Percentiles rank a stretch among this genome's conserved stretches.
Evolutionary conservation across 2,797 vertebrate genomes (phyloP).

Genomic region (Lates japonicus): DNA sequence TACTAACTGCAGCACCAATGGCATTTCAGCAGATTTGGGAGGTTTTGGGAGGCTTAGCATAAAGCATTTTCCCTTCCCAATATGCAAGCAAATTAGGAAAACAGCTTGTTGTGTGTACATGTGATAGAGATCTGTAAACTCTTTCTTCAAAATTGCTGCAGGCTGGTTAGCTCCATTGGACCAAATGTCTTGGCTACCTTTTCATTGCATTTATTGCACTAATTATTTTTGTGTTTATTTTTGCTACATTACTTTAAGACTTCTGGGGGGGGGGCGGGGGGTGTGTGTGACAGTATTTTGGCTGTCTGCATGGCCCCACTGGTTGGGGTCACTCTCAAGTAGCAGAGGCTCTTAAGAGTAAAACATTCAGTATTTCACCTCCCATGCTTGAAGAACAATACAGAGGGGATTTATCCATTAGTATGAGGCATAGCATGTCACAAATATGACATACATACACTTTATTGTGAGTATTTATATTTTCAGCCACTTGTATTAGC

Average conservation of each 20-base stretch:
- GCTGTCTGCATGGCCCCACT: constrained; percentile 52
- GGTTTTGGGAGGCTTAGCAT: background rate
- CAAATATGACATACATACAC: background rate
- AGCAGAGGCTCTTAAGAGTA: background rate
- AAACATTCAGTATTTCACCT: constrained; percentile 8
- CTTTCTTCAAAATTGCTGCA: background rate
- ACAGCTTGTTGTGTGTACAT: background rate
- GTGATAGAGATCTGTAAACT: background rate
- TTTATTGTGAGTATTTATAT: constrained; percentile 4
- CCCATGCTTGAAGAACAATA: background rate
- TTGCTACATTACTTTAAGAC: constrained; percentile 41
- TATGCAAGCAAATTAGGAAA: background rate
- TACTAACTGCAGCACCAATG: constrained; percentile 4
- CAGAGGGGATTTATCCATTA: background rate
- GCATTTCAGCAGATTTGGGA: constrained; percentile 16
- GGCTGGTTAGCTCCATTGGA: constrained; percentile 54
- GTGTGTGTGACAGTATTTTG: background rate
- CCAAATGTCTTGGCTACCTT: constrained; percentile 71
- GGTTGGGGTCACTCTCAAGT: constrained; percentile 52
- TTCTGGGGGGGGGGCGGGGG: too few species aligned
- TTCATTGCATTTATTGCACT: constrained; percentile 83
- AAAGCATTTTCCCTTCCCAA: background rate
- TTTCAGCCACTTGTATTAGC: background rate
- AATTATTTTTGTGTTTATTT: constrained; percentile 52
- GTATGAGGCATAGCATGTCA: background rate